Percentiles rank a stretch among this genome's conserved stretches.
Conservation (phyloP, 1,140 invertebrate species). For the Arctopsyche grandis region DNA sequence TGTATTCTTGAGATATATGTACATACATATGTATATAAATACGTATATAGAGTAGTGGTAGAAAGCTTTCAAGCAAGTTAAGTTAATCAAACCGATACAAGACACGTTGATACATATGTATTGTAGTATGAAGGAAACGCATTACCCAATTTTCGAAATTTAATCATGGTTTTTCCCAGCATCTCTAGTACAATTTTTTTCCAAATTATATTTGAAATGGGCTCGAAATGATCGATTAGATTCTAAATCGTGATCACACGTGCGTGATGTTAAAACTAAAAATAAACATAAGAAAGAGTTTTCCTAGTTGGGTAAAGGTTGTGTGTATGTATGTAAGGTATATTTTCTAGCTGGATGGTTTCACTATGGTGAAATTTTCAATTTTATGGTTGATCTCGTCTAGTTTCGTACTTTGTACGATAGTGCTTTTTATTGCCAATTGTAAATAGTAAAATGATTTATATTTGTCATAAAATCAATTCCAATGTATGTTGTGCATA, state of each 20-base stretch:
- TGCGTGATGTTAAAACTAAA: no score
- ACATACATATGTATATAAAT: not conserved
- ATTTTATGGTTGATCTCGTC: conserved; percentile 9
- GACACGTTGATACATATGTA: not conserved
- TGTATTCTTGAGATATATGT: not conserved
- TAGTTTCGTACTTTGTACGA: not conserved
- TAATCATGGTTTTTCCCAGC: not conserved
- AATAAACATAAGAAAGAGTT: not conserved
- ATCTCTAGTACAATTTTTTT: not conserved
- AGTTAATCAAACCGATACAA: not conserved
- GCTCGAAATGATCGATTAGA: no score
- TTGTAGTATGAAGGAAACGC: no score
- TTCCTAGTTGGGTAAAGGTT: not conserved
- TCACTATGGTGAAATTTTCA: not conserved
- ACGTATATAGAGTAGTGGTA: not conserved
- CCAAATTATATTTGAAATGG: not conserved
- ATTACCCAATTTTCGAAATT: not conserved
- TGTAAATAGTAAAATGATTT: not conserved
- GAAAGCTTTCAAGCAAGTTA: conserved; percentile 2
- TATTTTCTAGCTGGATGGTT: not conserved
- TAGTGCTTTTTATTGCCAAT: not conserved
- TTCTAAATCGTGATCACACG: no score
- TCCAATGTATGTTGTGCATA: no score
- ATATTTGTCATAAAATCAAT: no score
- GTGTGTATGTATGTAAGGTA: not conserved